phyloP scores from a whole-genome alignment of 1,140 invertebrate species.

The Monomorium pharaonis region DNA sequence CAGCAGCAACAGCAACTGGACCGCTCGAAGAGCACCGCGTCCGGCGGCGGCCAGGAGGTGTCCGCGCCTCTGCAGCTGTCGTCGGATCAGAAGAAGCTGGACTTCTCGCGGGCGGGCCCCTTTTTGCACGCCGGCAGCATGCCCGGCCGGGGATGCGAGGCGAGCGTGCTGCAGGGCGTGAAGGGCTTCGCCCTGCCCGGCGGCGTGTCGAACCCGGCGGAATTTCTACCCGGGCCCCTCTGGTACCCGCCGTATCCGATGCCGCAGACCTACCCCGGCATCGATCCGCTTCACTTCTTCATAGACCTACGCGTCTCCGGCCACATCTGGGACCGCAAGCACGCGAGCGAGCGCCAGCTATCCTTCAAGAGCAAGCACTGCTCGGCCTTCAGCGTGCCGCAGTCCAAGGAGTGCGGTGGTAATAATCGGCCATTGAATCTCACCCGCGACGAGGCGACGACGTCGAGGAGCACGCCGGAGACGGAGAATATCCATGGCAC shows the following conservation, averaged over 20 bases:
- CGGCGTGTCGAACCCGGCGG: conserved; percentile 71
- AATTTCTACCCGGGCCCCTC: conserved; percentile 88
- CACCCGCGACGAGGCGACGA: conserved; percentile 75
- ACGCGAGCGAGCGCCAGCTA: conserved; percentile 75
- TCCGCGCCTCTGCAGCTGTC: conserved; percentile 57
- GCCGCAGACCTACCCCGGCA: conserved; percentile 88
- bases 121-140: conserved; percentile 75
- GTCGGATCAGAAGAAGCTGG: conserved; percentile 74
- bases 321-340: conserved; percentile 91
- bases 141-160: conserved; percentile 68
- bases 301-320: conserved; percentile 92
- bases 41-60: conserved; percentile 61
- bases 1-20: conserved; percentile 56
- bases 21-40: conserved; percentile 54
- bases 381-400: conserved; percentile 84
- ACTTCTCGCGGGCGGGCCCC: conserved; percentile 81
- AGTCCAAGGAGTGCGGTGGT: conserved; percentile 80
- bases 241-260: conserved; percentile 91
- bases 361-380: conserved; percentile 83
- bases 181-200: conserved; percentile 76
- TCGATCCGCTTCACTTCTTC: conserved; percentile 92
- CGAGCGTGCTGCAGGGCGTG: conserved; percentile 71
- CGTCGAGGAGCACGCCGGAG: conserved; percentile 67
- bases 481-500: conserved; percentile 78
- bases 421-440: conserved; percentile 80